Percentiles rank a stretch among this genome's conserved stretches.
These are phyloP conservation scores for Grallaria varia DNA, from an alignment of 2,113 vertebrate species.

Conservation along the genomic window DNA sequence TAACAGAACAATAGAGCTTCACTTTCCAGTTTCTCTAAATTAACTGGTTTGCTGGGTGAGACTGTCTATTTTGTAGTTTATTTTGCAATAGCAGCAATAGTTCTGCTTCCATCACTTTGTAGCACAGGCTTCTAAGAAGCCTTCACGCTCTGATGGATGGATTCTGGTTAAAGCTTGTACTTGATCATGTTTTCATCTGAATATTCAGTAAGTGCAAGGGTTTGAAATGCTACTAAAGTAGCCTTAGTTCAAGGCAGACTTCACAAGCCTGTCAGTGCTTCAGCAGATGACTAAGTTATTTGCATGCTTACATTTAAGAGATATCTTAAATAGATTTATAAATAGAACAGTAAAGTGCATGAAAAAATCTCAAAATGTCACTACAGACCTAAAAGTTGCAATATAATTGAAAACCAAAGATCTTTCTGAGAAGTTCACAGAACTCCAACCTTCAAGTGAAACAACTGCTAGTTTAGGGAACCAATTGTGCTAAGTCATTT, in stretches of 20 bases:
- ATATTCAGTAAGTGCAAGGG: not conserved
- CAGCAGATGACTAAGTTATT: not conserved
- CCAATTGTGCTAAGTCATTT: not conserved
- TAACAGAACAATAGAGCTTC: not conserved
- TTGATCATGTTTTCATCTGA: not conserved
- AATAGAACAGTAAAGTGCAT: not conserved
- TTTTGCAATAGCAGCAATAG: not conserved
- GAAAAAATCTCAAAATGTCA: not conserved
- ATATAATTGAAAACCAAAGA: not conserved
- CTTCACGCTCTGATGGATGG: not conserved
- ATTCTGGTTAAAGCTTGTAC: not conserved
- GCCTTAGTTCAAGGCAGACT: not conserved
- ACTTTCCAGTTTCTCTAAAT: not conserved
- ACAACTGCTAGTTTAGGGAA: not conserved
- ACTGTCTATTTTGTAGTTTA: not conserved
- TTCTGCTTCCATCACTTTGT: not conserved
- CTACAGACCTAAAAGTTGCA: not conserved
- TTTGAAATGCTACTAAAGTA: not conserved
- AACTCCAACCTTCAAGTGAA: not conserved
- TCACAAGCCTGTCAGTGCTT: not conserved
- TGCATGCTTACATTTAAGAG: not conserved
- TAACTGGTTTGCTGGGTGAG: not conserved
- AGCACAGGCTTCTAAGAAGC: not conserved
- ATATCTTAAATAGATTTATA: not conserved
- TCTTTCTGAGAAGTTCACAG: not conserved